Conservation (phyloP, 2,113 vertebrate genomes). For the Nannospalax galili region DNA sequence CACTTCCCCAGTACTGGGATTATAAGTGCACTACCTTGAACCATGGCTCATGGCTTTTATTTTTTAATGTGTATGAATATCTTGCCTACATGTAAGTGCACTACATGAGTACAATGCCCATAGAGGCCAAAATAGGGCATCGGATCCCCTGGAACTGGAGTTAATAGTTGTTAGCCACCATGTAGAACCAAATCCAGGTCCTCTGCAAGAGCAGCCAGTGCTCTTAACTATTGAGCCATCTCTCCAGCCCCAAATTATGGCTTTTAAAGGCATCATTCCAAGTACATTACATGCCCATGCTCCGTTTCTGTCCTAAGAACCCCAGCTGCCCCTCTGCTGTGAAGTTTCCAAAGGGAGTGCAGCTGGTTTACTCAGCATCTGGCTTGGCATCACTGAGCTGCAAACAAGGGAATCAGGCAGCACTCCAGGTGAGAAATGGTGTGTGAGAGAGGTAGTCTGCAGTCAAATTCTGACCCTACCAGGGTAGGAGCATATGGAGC, state of each 20-base stretch:
- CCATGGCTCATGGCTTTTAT: no score
- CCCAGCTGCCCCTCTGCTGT: neutral
- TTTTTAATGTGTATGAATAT: no score
- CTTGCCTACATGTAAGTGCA: no score
- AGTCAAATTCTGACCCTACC: neutral
- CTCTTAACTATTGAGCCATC: no score
- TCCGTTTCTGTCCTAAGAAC: neutral
- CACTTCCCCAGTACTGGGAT: neutral
- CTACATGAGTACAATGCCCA: no score
- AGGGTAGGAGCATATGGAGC: neutral
- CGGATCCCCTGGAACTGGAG: no score
- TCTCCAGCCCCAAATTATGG: no score
- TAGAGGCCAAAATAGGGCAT: no score
- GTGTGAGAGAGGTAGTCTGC: neutral
- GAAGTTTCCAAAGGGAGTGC: neutral
- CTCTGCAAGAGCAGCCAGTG: no score
- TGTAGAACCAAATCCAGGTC: no score
- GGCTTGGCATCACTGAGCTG: neutral
- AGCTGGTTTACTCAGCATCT: rapidly evolving
- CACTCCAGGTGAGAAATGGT: neutral
- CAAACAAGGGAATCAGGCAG: neutral
- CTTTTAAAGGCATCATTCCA: neutral
- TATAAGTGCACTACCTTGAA: neutral
- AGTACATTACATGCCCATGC: neutral
- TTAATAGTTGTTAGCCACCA: no score